These are phyloP conservation scores for Nemotelus pantherinus DNA, from an alignment of 2,888 invertebrate genomes.

Conservation along the genomic window DNA sequence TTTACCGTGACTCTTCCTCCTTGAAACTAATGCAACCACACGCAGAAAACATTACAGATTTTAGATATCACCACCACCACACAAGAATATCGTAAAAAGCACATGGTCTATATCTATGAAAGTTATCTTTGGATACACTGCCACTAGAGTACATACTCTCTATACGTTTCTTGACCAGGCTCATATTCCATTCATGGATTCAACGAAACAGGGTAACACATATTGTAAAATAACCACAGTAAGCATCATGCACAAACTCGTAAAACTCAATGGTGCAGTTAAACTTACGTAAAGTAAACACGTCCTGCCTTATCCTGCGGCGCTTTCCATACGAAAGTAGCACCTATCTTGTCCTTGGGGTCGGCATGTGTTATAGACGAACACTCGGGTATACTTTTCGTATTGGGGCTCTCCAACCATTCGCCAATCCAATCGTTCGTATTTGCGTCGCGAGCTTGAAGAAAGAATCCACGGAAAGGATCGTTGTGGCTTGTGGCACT, in stretches of 20 bases:
- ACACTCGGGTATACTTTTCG: constrained; percentile 81
- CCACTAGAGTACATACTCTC: background rate
- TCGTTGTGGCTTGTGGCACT: constrained; percentile 66
- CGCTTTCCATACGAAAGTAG: constrained; percentile 79
- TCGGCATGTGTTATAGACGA: constrained; percentile 83
- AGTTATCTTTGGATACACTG: background rate
- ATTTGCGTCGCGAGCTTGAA: constrained; percentile 79
- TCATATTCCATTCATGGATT: background rate
- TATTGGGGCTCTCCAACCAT: constrained; percentile 78
- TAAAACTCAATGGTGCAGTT: constrained; percentile 8
- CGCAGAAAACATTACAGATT: constrained; percentile 25
- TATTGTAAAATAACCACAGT: too few species aligned
- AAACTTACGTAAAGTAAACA: constrained; percentile 84
- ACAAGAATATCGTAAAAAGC: background rate
- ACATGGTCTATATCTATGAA: background rate
- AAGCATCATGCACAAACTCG: background rate
- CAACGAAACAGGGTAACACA: background rate
- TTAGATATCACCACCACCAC: constrained; percentile 12
- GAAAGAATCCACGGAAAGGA: constrained; percentile 83
- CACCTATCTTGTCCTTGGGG: constrained; percentile 76
- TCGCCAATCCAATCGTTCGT: constrained; percentile 79
- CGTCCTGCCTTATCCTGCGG: constrained; percentile 73
- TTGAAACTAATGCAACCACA: constrained; percentile 16
- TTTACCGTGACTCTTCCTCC: background rate
- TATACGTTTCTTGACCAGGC: too few species aligned